Evolutionary conservation across 2,797 vertebrate genomes (phyloP).

Genomic region (Columba guinea): DNA sequence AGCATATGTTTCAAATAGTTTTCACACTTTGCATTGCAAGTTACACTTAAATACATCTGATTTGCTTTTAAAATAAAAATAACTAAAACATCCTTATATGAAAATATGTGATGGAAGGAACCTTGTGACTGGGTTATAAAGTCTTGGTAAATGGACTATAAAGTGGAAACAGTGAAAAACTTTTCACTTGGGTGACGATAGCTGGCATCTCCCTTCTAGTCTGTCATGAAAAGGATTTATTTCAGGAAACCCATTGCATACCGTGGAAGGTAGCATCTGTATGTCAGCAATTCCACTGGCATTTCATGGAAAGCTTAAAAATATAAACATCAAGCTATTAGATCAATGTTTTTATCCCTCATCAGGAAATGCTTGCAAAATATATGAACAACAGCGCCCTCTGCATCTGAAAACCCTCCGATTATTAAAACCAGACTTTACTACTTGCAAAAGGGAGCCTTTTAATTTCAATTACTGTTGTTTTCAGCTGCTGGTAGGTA

Average conservation of each 20-base stretch:
- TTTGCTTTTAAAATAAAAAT: constrained; percentile 34
- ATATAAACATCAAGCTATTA: constrained; percentile 66
- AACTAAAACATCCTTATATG: constrained; percentile 27
- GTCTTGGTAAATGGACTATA: constrained; percentile 43
- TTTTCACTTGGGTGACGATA: constrained; percentile 51
- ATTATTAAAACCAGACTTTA: constrained; percentile 44
- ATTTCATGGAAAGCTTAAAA: constrained; percentile 70
- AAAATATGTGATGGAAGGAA: constrained; percentile 49
- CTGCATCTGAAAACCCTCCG: constrained; percentile 71
- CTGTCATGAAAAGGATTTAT: constrained; percentile 46
- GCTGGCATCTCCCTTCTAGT: constrained; percentile 40
- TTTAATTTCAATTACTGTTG: constrained; percentile 54
- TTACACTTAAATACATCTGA: constrained; percentile 22
- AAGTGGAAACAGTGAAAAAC: constrained; percentile 64
- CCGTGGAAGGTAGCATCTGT: constrained; percentile 67
- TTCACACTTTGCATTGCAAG: neutral
- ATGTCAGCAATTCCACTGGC: constrained; percentile 55
- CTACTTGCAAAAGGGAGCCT: constrained; percentile 32
- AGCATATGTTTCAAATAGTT: neutral
- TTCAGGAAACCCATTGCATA: constrained; percentile 55
- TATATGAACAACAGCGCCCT: constrained; percentile 82
- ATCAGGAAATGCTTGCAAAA: constrained; percentile 67
- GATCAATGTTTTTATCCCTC: constrained; percentile 48
- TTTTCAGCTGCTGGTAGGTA: constrained; percentile 43
- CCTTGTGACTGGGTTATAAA: constrained; percentile 39